Evolutionary conservation across 1,140 invertebrate species (phyloP).

Genomic region (Drosophila rhopaloa): DNA sequence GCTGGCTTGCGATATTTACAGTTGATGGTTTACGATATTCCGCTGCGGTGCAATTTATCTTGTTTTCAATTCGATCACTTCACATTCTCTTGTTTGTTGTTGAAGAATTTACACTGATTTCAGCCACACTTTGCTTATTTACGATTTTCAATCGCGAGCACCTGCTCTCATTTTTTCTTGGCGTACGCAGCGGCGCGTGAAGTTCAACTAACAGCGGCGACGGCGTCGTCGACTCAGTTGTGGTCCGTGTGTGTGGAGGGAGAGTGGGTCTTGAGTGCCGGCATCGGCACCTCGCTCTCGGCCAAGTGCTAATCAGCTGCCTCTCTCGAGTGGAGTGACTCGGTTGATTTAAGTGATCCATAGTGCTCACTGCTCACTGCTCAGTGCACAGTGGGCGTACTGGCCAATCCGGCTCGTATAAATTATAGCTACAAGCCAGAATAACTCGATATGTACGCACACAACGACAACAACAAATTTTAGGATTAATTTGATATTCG

Average conservation of each 20-base stretch:
- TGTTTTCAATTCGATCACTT: neutral
- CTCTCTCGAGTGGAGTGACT: too few species aligned
- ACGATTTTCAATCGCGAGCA: constrained; percentile 16
- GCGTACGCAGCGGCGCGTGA: constrained; percentile 26
- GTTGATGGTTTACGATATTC: neutral
- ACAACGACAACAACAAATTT: too few species aligned
- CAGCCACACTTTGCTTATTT: neutral
- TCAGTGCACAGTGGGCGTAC: too few species aligned
- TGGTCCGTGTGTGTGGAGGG: neutral
- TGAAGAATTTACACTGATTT: neutral
- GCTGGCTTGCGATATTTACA: neutral
- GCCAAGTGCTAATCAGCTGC: too few species aligned
- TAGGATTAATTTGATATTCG: too few species aligned
- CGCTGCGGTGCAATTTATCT: neutral
- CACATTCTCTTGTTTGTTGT: neutral
- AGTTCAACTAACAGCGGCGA: constrained; percentile 23
- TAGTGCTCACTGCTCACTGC: too few species aligned
- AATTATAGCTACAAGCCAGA: too few species aligned
- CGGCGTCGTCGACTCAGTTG: neutral
- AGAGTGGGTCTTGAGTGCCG: neutral
- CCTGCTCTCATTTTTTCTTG: neutral
- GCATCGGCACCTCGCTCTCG: too few species aligned
- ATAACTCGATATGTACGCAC: too few species aligned
- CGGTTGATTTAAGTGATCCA: too few species aligned
- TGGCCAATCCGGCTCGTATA: too few species aligned